Evolutionary conservation across 2,113 vertebrate species (phyloP).

Genomic region (Cyprinodon variegatus): DNA sequence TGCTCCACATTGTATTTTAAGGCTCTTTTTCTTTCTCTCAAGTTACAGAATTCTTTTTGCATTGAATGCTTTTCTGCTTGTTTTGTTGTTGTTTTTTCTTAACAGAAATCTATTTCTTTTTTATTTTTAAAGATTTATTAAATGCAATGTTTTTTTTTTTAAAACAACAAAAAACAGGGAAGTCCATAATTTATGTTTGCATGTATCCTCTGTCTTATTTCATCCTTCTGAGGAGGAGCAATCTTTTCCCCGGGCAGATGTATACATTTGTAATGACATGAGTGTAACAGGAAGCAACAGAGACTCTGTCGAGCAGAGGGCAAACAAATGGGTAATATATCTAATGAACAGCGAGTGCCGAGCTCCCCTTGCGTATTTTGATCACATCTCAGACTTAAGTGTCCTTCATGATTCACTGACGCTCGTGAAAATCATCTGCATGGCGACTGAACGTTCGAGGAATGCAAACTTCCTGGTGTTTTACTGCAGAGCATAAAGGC

Average conservation of each 20-base stretch:
- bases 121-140: background rate
- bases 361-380: constrained; percentile 59
- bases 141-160: background rate
- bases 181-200: constrained; percentile 4
- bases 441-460: constrained; percentile 66
- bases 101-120: background rate
- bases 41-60: background rate
- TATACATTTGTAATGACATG: constrained; percentile 4
- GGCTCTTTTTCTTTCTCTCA: background rate
- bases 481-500: constrained; percentile 53
- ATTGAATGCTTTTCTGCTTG: background rate
- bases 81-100: background rate
- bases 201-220: background rate
- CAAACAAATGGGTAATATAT: constrained; percentile 41
- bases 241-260: background rate
- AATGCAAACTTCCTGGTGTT: constrained; percentile 59
- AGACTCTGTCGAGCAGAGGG: constrained; percentile 11
- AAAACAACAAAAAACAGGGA: background rate
- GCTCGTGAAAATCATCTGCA: constrained; percentile 73
- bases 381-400: constrained; percentile 75
- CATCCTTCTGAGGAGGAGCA: background rate
- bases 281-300: constrained; percentile 13
- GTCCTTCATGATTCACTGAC: constrained; percentile 75
- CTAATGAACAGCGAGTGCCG: constrained; percentile 45
- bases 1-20: background rate